Base-by-base conservation (phyloP, 2,797 vertebrate species). In the Sebastes vulpes region DNA sequence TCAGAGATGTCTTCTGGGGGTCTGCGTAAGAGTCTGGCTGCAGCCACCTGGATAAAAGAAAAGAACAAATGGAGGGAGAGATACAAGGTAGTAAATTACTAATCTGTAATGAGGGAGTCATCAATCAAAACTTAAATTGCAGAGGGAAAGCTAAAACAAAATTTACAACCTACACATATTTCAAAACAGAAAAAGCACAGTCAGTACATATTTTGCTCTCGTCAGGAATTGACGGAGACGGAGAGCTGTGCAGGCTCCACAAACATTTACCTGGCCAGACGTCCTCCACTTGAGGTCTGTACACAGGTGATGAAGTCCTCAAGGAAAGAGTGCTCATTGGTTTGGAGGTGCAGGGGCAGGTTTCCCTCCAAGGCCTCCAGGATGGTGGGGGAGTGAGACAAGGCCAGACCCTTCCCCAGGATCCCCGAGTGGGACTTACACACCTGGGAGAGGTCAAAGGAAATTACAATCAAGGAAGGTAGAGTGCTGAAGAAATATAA, bases 11-110 rank as follows among this genome's bases (percentile, higher is more conserved):
- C 90, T 99, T 99, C 78, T 99, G 99, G 80, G 99, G 99, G 94
- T 99, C 99, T 70, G 98, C 99, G 38, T 99, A 99, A 0, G 99
- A 99, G 88, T 99, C 99, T 65, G 99, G 99, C 89, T 99, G 99
- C 87, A 99, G 97, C 98, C 98, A 99, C 89, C 98, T 99, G 79
- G 14, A 74, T 4, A 29, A 1, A 65, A 9, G 4, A 54, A 83
- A 48, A n/a, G 42, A 48, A 75, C 12, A 82, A 57, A 20, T 9
- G n/a, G 7, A 18, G 9, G n/a, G 16, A 26, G 38, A 7, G 42
- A 50, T 32, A 28, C 3, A 42, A 0, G n/a, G 9, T 48, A 8
- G 11, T 23, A 60, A 18, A 72, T 29, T 2, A 58, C 12, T 28
- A 4, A 66, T 21, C 59, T 63, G 28, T 50, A 54, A 38, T 9